Evolutionary conservation across 1,140 invertebrate species (phyloP), one percentile per base, ranked within the genome.

Genomic region (Belonocnema kinseyi): DNA sequence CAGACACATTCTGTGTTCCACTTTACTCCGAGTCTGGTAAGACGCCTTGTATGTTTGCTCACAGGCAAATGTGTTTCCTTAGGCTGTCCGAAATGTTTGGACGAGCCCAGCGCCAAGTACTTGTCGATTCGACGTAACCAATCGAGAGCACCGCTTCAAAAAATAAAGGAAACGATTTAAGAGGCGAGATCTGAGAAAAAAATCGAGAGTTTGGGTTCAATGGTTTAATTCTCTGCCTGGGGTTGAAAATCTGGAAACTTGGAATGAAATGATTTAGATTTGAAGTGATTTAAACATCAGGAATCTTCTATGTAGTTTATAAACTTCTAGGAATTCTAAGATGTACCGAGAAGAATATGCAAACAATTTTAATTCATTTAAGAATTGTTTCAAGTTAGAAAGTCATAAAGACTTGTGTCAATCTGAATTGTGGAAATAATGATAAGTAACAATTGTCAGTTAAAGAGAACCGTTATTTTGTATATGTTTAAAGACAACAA

Each of bases 61-160:
- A 85, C 88, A 90, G 89, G 89, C 87, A 91, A 91, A 91, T 90
- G 88, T 88, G 89, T 91, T 91, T 90, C 88, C 87, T 90, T 88
- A 90, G 87, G 89, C 87, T 82, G 86, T 85, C 85, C 84, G 83
- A 88, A 85, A 89, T 88, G 88, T 90, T 90, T 90, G 88, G 85
- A 88, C 83, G 88, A 83, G 80, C 79, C 56, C 83, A 80, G 77
- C 82, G 72, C 82, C 87, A 84, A 86, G 85, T 85, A 79, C 82
- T 86, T 83, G 82, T 79, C 83, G 81, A 89, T 86, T 87, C 80
- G 76, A 81, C 75, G 80, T 80, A 83, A 85, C 80, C 82, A 83
- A 85, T 82, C 80, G 76, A 84, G 79, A 80, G 82, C 72, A 77
- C 52, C 73, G 77, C 82, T 76, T 83, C 74, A 83, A 83, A 82